Evolutionary conservation across 2,888 invertebrate genomes (phyloP).

Genomic region (Phyllotreta cruciferae): DNA sequence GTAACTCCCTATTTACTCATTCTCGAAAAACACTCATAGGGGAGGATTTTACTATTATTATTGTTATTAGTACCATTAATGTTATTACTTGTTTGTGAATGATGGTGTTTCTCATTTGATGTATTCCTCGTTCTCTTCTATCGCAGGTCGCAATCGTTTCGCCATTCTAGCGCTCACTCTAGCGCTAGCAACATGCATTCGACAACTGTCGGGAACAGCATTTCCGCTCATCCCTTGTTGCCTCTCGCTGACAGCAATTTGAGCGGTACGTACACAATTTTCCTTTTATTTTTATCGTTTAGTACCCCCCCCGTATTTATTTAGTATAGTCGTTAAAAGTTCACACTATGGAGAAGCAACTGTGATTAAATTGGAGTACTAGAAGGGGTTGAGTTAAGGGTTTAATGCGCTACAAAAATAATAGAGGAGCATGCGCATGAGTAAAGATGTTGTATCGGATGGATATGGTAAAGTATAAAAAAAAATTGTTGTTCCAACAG

Average conservation of each 20-base stretch:
- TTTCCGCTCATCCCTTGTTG: slow-evolving; percentile 93
- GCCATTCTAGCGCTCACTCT: slow-evolving; percentile 77
- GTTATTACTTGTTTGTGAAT: not conserved
- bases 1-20: too few relatives aligned
- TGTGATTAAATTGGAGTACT: too few relatives aligned
- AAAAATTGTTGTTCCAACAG: slow-evolving; percentile 44
- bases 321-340: not conserved
- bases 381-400: too few relatives aligned
- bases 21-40: too few relatives aligned
- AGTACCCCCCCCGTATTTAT: not conserved
- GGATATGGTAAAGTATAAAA: not conserved
- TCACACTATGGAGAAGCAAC: not conserved
- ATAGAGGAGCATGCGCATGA: too few relatives aligned
- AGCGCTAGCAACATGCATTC: slow-evolving; percentile 72
- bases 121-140: slow-evolving; percentile 61
- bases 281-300: slow-evolving; percentile 2
- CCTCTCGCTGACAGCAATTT: slow-evolving; percentile 75
- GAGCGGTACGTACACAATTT: slow-evolving; percentile 61
- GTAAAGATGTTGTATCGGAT: too few relatives aligned
- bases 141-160: slow-evolving; percentile 94
- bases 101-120: slow-evolving; percentile 40
- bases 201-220: slow-evolving; percentile 82
- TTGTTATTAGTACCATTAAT: too few relatives aligned
- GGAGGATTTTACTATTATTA: slow-evolving; percentile 1
- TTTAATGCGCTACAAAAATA: too few relatives aligned